Percentiles rank a stretch among this genome's conserved stretches.
These are phyloP conservation scores for Campylomormyrus numenius DNA, from an alignment of 2,113 vertebrate genomes.

Conservation along the genomic window DNA sequence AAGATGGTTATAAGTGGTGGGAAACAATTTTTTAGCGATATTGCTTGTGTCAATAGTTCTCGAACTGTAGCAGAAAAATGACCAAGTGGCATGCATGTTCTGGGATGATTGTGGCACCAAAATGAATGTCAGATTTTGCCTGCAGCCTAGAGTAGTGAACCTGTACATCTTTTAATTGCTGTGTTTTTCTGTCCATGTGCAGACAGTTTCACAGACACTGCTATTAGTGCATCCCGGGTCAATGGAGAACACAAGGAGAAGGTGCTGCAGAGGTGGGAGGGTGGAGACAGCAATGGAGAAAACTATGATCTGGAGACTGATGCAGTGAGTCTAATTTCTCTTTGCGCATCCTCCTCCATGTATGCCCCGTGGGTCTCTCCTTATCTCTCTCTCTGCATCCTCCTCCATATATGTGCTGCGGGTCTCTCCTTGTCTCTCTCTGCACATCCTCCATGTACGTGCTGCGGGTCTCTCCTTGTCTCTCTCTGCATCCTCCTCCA, in stretches of 20 bases:
- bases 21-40: neutral
- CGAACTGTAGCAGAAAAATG: neutral
- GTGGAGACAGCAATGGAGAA: constrained; percentile 79
- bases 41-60: neutral
- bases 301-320: constrained; percentile 81
- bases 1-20: neutral
- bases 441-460: neutral
- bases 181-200: neutral
- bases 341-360: neutral
- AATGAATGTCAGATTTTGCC: neutral
- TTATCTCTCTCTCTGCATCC: neutral
- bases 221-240: constrained; percentile 72
- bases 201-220: constrained; percentile 85
- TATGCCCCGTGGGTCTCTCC: neutral
- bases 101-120: neutral
- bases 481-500: neutral
- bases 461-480: neutral
- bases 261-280: constrained; percentile 82
- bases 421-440: neutral
- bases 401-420: neutral
- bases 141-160: neutral
- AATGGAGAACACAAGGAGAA: constrained; percentile 88
- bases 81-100: neutral
- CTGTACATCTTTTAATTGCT: neutral
- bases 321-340: constrained; percentile 60